Evolutionary conservation across 2,113 vertebrate species (phyloP).

Genomic region (Hucho hucho): DNA sequence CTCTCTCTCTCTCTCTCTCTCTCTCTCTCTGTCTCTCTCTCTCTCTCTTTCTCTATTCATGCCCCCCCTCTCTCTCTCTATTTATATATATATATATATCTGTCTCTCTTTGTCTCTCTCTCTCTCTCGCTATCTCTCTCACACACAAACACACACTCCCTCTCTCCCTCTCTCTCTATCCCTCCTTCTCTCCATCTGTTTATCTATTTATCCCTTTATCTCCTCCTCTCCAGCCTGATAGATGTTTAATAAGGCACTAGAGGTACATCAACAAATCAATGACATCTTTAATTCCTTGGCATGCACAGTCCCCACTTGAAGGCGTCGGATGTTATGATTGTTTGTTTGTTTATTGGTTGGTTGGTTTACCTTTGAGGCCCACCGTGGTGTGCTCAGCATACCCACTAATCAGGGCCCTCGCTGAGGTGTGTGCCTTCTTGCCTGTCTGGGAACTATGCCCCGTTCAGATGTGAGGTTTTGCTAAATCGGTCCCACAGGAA

Average conservation of each 20-base stretch:
- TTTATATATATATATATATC: too few species aligned
- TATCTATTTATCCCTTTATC: background rate
- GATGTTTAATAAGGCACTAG: constrained; percentile 5
- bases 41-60: too few species aligned
- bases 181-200: background rate
- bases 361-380: background rate
- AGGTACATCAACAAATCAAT: constrained; percentile 10
- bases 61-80: too few species aligned
- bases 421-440: background rate
- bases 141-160: background rate
- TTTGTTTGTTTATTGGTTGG: constrained; percentile 16
- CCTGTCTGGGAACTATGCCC: background rate
- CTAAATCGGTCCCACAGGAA: background rate
- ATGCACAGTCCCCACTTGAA: background rate
- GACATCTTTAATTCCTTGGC: constrained; percentile 18
- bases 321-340: background rate
- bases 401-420: background rate
- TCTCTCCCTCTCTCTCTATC: background rate
- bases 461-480: background rate
- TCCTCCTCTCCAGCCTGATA: background rate
- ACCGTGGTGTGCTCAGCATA: background rate
- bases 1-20: too few species aligned
- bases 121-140: background rate
- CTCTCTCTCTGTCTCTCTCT: too few species aligned
- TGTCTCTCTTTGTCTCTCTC: background rate